Evolutionary conservation across 2,113 vertebrate species (phyloP).

Genomic region (Apteryx mantelli): DNA sequence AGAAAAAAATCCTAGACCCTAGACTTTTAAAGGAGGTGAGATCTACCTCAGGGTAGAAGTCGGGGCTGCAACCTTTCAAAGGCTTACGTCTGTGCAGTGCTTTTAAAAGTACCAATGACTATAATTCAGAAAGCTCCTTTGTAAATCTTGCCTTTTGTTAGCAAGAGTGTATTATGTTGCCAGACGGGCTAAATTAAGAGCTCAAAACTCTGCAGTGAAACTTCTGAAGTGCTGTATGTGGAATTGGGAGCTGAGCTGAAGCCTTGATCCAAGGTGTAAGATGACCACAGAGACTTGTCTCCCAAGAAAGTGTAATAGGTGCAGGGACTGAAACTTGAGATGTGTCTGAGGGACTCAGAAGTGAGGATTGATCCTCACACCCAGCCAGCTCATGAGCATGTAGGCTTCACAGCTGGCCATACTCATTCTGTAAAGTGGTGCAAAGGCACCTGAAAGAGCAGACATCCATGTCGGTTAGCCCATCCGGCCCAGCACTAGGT

Average conservation of each 20-base stretch:
- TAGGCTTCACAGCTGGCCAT: background rate
- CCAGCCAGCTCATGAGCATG: background rate
- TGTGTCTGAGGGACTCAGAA: background rate
- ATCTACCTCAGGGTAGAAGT: background rate
- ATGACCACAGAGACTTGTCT: background rate
- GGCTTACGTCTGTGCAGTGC: background rate
- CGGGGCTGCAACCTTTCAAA: background rate
- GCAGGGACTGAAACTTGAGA: background rate
- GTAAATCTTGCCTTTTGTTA: background rate
- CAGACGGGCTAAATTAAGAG: background rate
- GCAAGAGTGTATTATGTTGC: background rate
- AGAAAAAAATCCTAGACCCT: background rate
- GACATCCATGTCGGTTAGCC: background rate
- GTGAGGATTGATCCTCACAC: background rate
- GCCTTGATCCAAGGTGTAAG: background rate
- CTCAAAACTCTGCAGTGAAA: background rate
- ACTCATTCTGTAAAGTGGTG: background rate
- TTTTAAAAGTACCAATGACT: background rate
- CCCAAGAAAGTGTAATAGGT: background rate
- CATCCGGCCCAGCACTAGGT: background rate
- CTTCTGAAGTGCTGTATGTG: background rate
- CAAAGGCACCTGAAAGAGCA: background rate
- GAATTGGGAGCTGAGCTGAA: background rate
- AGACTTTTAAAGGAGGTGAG: background rate
- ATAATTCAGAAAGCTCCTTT: background rate